Base-by-base conservation (phyloP, 2,888 invertebrate genomes). In the Monoplex corrugatus region DNA sequence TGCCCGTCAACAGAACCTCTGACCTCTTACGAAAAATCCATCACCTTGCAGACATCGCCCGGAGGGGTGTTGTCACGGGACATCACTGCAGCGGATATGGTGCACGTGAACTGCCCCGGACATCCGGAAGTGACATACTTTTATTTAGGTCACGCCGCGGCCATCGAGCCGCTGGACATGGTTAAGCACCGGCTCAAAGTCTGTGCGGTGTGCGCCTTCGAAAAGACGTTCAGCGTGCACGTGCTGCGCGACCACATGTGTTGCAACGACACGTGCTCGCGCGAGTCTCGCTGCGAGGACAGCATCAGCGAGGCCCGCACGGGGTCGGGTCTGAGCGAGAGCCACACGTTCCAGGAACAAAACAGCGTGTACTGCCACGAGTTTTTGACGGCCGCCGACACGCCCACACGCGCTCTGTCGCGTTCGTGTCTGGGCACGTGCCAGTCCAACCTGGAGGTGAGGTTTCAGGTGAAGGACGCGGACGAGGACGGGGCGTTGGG, bases 321-420 rank as follows among this genome's bases (percentile, higher is more conserved):
- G 8, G 80, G 86, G n/a, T 28, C 40, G 38, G 87, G 88, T 86
- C 85, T 35, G 57, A 84, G 75, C 10, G 92, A 92, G 82, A 89
- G 68, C 57, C 85, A 68, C 82, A 88, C 89, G 13, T 92, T 91
- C 88, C n/a, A 38, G 8, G 84, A 90, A 44, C 91, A 91, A 63
- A 90, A 89, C 89, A 90, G 89, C 80, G 91, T 92, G n/a, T 91
- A 92, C 89, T 92, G 92, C 83, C 91, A 91, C 84, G 90, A 91
- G 86, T 92, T 92, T 86, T 87, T 92, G 32, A 89, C 91, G 23
- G 68, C 85, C 0, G 87, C 89, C 38, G 89, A 90, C 84, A 90
- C 90, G 19, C 87, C 78, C 19, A 88, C 88, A 19, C 89, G 87
- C 44, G 85, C 90, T 0, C 44, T 92, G 23, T 72, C 88, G 1